Evolutionary conservation across 2,113 vertebrate species (phyloP), one percentile per base, ranked within the genome.

Genomic region (Rhinichthys klamathensis): DNA sequence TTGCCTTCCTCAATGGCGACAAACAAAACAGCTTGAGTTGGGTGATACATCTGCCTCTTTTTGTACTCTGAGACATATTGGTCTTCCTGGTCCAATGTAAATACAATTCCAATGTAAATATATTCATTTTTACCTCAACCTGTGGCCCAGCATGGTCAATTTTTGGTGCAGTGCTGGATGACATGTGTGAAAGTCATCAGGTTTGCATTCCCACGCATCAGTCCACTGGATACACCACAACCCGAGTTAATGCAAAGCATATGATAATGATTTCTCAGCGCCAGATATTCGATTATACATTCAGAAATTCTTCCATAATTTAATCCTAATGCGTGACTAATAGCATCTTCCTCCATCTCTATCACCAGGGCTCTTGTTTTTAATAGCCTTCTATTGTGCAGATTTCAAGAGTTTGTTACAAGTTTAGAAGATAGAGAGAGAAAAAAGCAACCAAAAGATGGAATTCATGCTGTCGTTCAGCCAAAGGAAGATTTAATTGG

Each of bases 401-500:
- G 85, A 87, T 87, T 89, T 87, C 75, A 87, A 54, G 82, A 91
- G 90, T 93, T 92, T 92, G 89, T 90, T 89, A 82, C 27, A 82
- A 91, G 84, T 88, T 88, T 84, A 88, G 65, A 74, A 23, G 8
- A 84, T 86, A 41, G 41, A 41, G 73, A 35, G 82, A 74, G 88
- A 30, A 89, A 87, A 92, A 89, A 91, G 27, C 65, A 82, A 82
- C 23, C 32, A 82, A 83, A 87, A 82, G 56, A 84, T 75, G 69
- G 85, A 81, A 89, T 82, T 87, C 81, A 92, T 92, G 88, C 90
- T 85, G 79, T 88, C 89, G 88, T 90, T 92, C 91, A 89, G 92
- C 92, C 92, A 91, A 92, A 91, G 90, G 89, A 94, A 91, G 89
- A 93, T 94, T 94, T 95, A 95, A 95, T 95, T 94, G 92, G 93